Conservation (phyloP, 2,888 invertebrate species). For the Dasysyrphus albostriatus region DNA sequence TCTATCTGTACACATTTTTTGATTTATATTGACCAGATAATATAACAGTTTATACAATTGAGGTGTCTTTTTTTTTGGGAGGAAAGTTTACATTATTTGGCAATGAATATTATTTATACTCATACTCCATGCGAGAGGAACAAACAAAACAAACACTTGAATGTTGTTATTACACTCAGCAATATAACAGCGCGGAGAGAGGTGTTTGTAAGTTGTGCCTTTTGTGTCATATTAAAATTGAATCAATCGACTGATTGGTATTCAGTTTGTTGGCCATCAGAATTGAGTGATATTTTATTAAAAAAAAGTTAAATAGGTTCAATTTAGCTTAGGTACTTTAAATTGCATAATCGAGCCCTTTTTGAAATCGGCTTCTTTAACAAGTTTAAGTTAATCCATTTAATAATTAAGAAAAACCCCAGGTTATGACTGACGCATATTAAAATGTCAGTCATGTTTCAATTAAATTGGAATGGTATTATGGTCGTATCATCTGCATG, state of each 20-base stretch:
- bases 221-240: conserved; percentile 8
- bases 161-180: conserved; percentile 1
- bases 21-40: conserved; percentile 57
- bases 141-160: conserved; percentile 20
- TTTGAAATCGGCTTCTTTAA: not conserved
- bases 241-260: conserved; percentile 17
- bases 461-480: too few relatives aligned
- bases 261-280: not conserved
- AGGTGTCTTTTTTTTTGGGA: not conserved
- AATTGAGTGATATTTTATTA: not conserved
- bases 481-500: too few relatives aligned
- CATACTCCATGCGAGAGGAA: not conserved
- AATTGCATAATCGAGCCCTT: not conserved
- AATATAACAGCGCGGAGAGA: not conserved
- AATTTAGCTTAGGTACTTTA: not conserved
- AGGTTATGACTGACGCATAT: too few relatives aligned
- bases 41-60: conserved; percentile 24
- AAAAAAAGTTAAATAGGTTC: not conserved
- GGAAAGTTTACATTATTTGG: conserved; percentile 29
- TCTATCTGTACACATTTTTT: conserved; percentile 8
- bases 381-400: too few relatives aligned
- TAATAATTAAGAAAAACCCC: too few relatives aligned
- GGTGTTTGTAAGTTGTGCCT: not conserved
- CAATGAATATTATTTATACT: not conserved
- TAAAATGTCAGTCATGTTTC: too few relatives aligned